A percentile compares a stretch with the other conserved stretches of the same genome.
These are phyloP conservation scores for Macrobrachium rosenbergii DNA, from an alignment of 1,140 invertebrate species.

Conservation along the genomic window DNA sequence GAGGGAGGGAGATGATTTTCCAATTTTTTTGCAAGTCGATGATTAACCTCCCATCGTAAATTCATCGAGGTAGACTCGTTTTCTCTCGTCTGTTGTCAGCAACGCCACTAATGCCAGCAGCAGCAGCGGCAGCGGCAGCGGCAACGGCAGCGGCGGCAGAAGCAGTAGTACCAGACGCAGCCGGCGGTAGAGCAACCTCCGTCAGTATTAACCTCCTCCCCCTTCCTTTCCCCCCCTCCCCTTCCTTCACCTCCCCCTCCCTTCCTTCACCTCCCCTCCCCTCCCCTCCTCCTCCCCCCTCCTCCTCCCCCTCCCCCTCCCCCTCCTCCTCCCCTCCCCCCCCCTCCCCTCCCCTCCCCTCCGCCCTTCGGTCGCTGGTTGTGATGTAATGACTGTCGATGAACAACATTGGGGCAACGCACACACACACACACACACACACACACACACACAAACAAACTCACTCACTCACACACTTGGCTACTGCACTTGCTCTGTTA, in stretches of 20 bases:
- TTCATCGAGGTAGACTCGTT: no score
- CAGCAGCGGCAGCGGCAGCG: no score
- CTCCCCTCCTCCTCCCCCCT: no score
- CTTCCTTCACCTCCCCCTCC: background rate
- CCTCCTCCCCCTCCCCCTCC: background rate
- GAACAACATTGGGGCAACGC: background rate
- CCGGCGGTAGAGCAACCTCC: background rate
- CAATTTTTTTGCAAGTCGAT: no score
- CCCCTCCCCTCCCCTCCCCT: background rate
- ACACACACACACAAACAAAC: slow-evolving; percentile 40
- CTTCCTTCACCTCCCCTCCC: no score
- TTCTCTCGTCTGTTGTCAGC: no score
- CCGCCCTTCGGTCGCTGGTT: background rate
- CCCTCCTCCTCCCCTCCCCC: background rate
- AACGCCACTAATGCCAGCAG: no score
- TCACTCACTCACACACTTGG: background rate
- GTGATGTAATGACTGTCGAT: background rate
- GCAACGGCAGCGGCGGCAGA: no score
- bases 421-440: slow-evolving; percentile 26
- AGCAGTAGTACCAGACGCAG: no score
- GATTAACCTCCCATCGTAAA: no score
- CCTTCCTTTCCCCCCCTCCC: background rate
- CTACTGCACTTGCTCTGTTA: background rate
- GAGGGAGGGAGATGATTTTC: no score
- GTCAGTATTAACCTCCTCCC: background rate